Base-by-base conservation (phyloP, 2,888 invertebrate genomes). In the Quadroppia sp. region DNA sequence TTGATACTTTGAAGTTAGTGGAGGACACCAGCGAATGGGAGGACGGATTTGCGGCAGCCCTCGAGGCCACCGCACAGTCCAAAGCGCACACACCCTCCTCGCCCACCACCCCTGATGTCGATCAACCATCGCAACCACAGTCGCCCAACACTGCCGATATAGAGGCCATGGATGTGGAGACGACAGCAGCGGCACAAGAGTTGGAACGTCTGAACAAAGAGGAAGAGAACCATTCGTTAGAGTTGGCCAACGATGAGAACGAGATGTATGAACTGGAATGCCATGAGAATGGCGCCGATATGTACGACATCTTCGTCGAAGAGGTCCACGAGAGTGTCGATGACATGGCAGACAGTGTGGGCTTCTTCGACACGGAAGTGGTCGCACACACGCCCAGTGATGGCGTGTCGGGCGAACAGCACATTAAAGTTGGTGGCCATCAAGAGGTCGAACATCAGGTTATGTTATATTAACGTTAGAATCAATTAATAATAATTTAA, bases 21-120 rank as follows among this genome's bases (percentile, higher is more conserved):
- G 67, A 67, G 32, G 67, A 67, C 40, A 67, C 67, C 23, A 23
- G 42, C 23, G 67, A 67, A 67, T 67, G 67, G 67, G 67, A 67
- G 25, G 67, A 67, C 40, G 67, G 42, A 6, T 61, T 61, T 17
- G 61, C 61, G 0, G 61, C 61, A 1, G 61, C 61, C 1, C 61
- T 61, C 32, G 61, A 61, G 36, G 61, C 61, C 9, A 32, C 61
- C 3, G 61, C 61, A n/a, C 32, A n/a, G n/a, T n/a, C 61, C 20
- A 61, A 61, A 30, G 17, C 61, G 32, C 32, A 61, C 32, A 36
- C 30, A n/a, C n/a, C 61, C n/a, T 4, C 61, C n/a, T n/a, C 61
- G n/a, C 30, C 61, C 2, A 13, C 28, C 2, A 13, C 25, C 15
- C 28, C 56, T 20, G 30, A n/a, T n/a, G n/a, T n/a, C n/a, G n/a